phyloP scores from a whole-genome alignment of 1,140 invertebrate species.

The Zophobas morio region DNA sequence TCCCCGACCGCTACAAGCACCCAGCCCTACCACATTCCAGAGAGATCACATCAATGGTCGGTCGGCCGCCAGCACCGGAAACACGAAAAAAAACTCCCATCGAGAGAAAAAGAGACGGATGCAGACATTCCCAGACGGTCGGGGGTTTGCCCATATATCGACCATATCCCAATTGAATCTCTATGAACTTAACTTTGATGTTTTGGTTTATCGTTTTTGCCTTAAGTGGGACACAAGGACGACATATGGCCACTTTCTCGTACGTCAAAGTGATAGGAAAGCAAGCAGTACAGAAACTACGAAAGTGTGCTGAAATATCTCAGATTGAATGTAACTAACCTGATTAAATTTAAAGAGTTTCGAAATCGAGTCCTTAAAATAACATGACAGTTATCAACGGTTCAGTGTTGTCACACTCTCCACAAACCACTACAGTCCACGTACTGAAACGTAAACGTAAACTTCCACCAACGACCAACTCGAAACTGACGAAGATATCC shows the following conservation, averaged over 20 bases:
- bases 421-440: background rate
- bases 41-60: conserved; percentile 68
- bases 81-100: conserved; percentile 61
- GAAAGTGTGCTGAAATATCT: background rate
- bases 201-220: background rate
- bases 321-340: background rate
- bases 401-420: background rate
- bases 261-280: background rate
- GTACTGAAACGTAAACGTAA: conserved; percentile 15
- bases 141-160: conserved; percentile 8
- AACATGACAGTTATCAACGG: background rate
- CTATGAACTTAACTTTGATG: too few species aligned
- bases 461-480: conserved; percentile 40
- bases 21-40: conserved; percentile 67
- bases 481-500: conserved; percentile 4
- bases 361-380: background rate
- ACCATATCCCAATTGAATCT: background rate
- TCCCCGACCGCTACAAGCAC: conserved; percentile 53
- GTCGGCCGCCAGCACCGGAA: conserved; percentile 62
- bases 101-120: conserved; percentile 51
- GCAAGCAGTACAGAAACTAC: background rate
- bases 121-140: conserved; percentile 40
- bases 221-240: conserved; percentile 43
- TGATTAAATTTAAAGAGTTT: background rate
- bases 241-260: conserved; percentile 46